Percentiles rank a stretch among this genome's conserved stretches.
Evolutionary conservation across 1,140 invertebrate species (phyloP).

Genomic region (Diabrotica virgifera): DNA sequence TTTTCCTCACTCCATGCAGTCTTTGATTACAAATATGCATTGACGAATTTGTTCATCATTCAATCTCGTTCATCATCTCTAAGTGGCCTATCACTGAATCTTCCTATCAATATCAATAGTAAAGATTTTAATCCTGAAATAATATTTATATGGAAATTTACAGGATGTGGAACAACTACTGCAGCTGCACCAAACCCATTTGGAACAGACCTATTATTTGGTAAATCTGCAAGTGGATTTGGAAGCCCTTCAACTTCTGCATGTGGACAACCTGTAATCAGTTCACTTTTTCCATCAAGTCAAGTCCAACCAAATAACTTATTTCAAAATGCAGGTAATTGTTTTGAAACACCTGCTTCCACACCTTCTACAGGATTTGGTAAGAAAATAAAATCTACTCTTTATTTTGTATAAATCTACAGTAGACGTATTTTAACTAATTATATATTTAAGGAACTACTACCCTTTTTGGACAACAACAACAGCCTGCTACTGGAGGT

Average conservation of each 20-base stretch:
- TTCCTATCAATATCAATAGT: too few relatives aligned
- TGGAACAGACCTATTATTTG: slow-evolving; percentile 36
- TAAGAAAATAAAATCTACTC: too few relatives aligned
- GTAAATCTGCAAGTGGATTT: slow-evolving; percentile 32
- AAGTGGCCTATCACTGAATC: too few relatives aligned
- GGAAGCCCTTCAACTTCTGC: slow-evolving; percentile 46
- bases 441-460: too few relatives aligned
- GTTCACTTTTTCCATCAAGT: slow-evolving; percentile 25
- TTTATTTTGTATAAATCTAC: too few relatives aligned
- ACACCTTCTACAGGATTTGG: slow-evolving; percentile 47
- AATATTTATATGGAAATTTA: slow-evolving; percentile 6
- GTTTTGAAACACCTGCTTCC: slow-evolving; percentile 22
- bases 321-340: slow-evolving; percentile 22
- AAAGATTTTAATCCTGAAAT: too few relatives aligned
- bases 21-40: too few relatives aligned
- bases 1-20: too few relatives aligned
- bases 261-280: slow-evolving; percentile 54
- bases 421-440: too few relatives aligned
- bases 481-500: slow-evolving; percentile 50
- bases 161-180: too few relatives aligned
- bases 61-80: too few relatives aligned
- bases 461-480: slow-evolving; percentile 39
- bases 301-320: slow-evolving; percentile 15
- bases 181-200: slow-evolving; percentile 33
- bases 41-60: too few relatives aligned